These are phyloP conservation scores for Hipposideros armiger DNA, from an alignment of 2,113 vertebrate genomes.

Conservation along the genomic window DNA sequence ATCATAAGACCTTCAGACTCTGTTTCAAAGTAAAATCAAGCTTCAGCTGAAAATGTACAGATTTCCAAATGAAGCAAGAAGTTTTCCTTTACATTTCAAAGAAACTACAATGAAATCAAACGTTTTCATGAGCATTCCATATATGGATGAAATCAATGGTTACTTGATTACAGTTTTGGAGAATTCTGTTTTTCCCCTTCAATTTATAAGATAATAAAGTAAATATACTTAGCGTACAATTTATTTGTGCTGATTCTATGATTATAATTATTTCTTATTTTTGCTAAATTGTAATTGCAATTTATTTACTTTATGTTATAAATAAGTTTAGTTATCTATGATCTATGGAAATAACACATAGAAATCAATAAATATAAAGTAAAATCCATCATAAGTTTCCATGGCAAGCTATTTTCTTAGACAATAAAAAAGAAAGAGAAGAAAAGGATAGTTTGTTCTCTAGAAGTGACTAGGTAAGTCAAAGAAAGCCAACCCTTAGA, in stretches of 20 bases:
- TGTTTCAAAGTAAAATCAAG: background rate
- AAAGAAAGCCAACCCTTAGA: background rate
- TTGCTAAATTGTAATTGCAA: background rate
- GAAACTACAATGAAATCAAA: constrained; percentile 25
- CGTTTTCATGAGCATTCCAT: background rate
- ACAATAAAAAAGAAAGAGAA: background rate
- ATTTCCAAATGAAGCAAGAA: background rate
- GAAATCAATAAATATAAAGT: background rate
- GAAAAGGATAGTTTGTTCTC: background rate
- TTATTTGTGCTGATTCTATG: background rate
- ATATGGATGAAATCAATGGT: background rate
- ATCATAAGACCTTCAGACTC: background rate
- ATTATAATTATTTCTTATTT: background rate
- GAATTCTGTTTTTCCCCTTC: background rate
- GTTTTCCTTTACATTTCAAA: background rate
- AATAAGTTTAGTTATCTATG: background rate
- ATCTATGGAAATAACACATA: background rate
- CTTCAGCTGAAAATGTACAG: background rate
- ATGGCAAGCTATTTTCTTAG: background rate
- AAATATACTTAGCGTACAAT: background rate
- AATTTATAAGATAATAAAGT: constrained; percentile 8
- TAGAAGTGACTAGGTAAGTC: background rate
- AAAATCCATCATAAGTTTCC: background rate
- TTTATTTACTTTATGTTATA: background rate
- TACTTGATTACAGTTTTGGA: background rate